Evolutionary conservation across 2,797 vertebrate genomes (phyloP).

Genomic region (Mastacembelus armatus): DNA sequence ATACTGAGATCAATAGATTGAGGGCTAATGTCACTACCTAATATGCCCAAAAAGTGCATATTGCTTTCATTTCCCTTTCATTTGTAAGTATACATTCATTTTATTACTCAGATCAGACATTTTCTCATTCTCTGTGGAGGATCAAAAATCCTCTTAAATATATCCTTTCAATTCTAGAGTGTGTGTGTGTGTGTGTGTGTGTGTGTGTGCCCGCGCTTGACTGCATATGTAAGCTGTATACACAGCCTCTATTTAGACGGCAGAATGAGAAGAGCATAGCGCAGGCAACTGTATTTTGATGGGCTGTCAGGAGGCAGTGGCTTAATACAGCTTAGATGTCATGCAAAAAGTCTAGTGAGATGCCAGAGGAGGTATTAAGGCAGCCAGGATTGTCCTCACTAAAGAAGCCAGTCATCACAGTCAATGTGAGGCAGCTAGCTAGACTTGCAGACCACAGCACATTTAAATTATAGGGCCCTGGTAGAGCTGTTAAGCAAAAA

Average conservation of each 20-base stretch:
- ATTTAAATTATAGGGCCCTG: conserved; percentile 79
- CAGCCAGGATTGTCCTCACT: conserved; percentile 63
- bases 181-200: conserved; percentile 20
- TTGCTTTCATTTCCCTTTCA: conserved; percentile 43
- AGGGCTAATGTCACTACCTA: conserved; percentile 57
- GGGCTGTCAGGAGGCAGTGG: conserved; percentile 72
- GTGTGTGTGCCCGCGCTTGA: conserved; percentile 17
- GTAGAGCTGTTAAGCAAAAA: conserved; percentile 76
- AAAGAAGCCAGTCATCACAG: conserved; percentile 57
- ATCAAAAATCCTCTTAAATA: conserved; percentile 78
- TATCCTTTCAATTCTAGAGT: conserved; percentile 59
- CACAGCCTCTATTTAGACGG: conserved; percentile 60
- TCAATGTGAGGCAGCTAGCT: conserved; percentile 56
- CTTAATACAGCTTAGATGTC: conserved; percentile 77
- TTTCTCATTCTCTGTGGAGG: conserved; percentile 65
- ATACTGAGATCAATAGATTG: conserved; percentile 61
- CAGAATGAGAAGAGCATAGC: conserved; percentile 63
- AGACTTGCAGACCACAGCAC: conserved; percentile 77
- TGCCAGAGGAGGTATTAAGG: conserved; percentile 71
- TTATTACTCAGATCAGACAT: conserved; percentile 55
- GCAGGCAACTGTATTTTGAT: conserved; percentile 67
- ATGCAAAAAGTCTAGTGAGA: conserved; percentile 65
- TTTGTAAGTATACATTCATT: conserved; percentile 57
- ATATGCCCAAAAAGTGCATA: conserved; percentile 38
- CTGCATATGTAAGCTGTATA: conserved; percentile 60